A percentile compares a stretch with the other conserved stretches of the same genome.
Evolutionary conservation across 2,797 vertebrate genomes (phyloP).

Genomic region (Chromis chromis): DNA sequence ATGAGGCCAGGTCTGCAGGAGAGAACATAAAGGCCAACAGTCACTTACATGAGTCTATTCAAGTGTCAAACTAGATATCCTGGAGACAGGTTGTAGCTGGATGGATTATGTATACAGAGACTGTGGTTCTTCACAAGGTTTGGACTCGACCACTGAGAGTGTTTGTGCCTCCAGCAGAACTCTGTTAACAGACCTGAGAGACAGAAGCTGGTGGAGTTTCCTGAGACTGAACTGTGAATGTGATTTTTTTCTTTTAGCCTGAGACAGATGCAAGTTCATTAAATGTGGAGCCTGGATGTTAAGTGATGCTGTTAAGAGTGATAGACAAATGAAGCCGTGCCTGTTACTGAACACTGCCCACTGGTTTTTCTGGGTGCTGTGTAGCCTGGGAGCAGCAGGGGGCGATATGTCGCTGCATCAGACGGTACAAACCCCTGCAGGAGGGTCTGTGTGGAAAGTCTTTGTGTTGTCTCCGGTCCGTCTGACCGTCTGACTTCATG

Average conservation of each 20-base stretch:
- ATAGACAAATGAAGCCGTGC: slow-evolving; percentile 37
- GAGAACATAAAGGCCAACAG: background rate
- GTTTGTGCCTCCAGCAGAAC: background rate
- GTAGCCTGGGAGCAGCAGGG: slow-evolving; percentile 72
- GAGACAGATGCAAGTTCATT: slow-evolving; percentile 15
- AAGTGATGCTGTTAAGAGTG: background rate
- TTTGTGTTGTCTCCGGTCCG: slow-evolving; percentile 34
- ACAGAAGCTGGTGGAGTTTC: slow-evolving; percentile 5
- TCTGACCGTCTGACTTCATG: slow-evolving; percentile 53
- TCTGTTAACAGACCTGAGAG: background rate
- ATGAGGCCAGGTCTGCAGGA: too few relatives aligned
- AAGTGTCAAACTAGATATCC: too few relatives aligned
- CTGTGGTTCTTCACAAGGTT: background rate
- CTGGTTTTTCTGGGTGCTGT: slow-evolving; percentile 39
- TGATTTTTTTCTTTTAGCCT: slow-evolving; percentile 26
- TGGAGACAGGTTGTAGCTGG: too few relatives aligned
- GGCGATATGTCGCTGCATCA: slow-evolving; percentile 58
- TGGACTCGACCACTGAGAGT: background rate
- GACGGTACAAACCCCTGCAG: slow-evolving; percentile 78
- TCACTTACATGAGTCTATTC: too few relatives aligned
- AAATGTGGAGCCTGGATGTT: slow-evolving; percentile 19
- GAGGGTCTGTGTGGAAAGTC: slow-evolving; percentile 33
- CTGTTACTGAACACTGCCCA: slow-evolving; percentile 42
- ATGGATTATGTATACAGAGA: background rate
- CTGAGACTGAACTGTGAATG: slow-evolving; percentile 66